These are phyloP conservation scores for Disparrhopalites patrizii DNA, from an alignment of 2,888 invertebrate genomes.

Conservation along the genomic window DNA sequence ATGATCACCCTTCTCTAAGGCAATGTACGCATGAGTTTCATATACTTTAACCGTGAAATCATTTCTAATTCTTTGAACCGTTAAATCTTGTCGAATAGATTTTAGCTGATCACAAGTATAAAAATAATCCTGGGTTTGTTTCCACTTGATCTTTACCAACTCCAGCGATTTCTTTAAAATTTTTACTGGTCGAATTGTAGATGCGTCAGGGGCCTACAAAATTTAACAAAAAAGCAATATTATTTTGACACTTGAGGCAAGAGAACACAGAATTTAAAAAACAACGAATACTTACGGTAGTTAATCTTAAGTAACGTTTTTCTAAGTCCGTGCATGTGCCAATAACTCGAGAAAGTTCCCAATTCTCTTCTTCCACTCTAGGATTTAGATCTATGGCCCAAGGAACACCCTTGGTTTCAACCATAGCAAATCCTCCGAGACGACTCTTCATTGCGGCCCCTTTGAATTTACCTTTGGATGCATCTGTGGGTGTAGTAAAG, in stretches of 20 bases:
- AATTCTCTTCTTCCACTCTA: slow-evolving; percentile 19
- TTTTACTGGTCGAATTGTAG: slow-evolving; percentile 83
- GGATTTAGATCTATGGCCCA: slow-evolving; percentile 46
- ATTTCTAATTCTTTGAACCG: slow-evolving; percentile 94
- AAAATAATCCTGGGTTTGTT: slow-evolving; percentile 83
- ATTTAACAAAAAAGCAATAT: slow-evolving; percentile 1
- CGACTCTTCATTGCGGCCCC: slow-evolving; percentile 41
- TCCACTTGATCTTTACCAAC: slow-evolving; percentile 89
- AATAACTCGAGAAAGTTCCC: slow-evolving; percentile 59
- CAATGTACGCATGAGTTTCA: slow-evolving; percentile 97
- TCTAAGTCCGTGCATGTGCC: slow-evolving; percentile 93
- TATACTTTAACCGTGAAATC: slow-evolving; percentile 95
- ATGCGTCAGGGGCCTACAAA: slow-evolving; percentile 78
- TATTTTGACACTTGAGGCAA: slow-evolving; percentile 4
- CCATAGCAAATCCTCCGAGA: slow-evolving; percentile 45
- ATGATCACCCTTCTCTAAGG: slow-evolving; percentile 95
- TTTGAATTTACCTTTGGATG: slow-evolving; percentile 11
- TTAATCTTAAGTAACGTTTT: slow-evolving; percentile 92
- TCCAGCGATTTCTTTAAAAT: slow-evolving; percentile 78
- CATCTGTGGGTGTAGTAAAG: neutral
- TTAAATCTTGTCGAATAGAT: slow-evolving; percentile 97
- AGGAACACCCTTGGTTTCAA: slow-evolving; percentile 6
- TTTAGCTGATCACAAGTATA: slow-evolving; percentile 98
- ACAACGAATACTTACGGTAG: slow-evolving; percentile 56
- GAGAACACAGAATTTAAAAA: neutral